A percentile compares a stretch with the other conserved stretches of the same genome.
These are phyloP conservation scores for Odontomyia ornata DNA, from an alignment of 2,888 invertebrate genomes.

Conservation along the genomic window DNA sequence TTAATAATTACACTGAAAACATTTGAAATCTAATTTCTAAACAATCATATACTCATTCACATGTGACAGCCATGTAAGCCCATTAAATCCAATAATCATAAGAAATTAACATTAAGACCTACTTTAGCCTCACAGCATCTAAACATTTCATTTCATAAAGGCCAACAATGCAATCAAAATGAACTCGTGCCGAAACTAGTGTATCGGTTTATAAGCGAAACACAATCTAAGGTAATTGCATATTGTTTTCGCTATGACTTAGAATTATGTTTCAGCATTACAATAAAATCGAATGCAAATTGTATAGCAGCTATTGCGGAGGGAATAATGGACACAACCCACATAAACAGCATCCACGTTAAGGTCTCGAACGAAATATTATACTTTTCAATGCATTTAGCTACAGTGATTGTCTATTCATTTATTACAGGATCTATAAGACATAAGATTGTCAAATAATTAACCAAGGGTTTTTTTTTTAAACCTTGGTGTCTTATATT, in stretches of 20 bases:
- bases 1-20: too few relatives aligned
- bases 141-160: too few relatives aligned
- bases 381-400: background rate
- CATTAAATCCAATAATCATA: background rate
- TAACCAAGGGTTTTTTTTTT: too few relatives aligned
- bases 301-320: background rate
- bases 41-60: background rate
- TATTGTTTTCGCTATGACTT: slow-evolving; percentile 20
- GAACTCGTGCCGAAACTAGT: slow-evolving; percentile 32
- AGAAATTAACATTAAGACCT: background rate
- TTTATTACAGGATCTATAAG: background rate
- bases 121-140: background rate
- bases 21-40: too few relatives aligned
- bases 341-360: slow-evolving; percentile 19
- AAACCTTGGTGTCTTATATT: too few relatives aligned
- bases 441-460: too few relatives aligned
- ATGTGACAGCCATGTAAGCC: background rate
- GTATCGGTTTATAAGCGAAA: slow-evolving; percentile 27
- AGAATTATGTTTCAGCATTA: slow-evolving; percentile 35
- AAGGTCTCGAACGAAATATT: slow-evolving; percentile 3
- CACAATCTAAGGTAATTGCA: slow-evolving; percentile 16
- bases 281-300: slow-evolving; percentile 18
- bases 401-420: background rate
- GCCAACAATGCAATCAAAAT: background rate
- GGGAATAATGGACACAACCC: slow-evolving; percentile 33